Conservation (phyloP, 2,113 vertebrate species). For the Leptosomus discolor region DNA sequence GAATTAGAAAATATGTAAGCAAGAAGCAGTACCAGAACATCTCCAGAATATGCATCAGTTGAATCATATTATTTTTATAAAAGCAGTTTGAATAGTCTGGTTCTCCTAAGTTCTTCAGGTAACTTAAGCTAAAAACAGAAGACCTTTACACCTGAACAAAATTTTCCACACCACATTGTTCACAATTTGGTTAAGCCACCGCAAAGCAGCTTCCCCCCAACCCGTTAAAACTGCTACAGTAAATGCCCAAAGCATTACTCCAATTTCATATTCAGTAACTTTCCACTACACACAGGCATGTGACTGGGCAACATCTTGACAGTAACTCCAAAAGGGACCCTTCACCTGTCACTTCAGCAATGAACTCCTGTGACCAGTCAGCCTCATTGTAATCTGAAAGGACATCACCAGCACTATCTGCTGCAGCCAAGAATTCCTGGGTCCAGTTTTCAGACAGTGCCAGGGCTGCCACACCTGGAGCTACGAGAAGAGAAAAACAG, state of each 20-base stretch:
- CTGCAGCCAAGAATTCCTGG: conserved; percentile 87
- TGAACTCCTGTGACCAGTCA: conserved; percentile 97
- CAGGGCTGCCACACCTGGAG: conserved; percentile 93
- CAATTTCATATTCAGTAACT: neutral
- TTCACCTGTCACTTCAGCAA: conserved; percentile 91
- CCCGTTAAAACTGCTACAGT: neutral
- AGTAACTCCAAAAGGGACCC: neutral
- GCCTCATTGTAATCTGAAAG: conserved; percentile 87
- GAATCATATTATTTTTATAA: neutral
- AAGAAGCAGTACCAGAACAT: neutral
- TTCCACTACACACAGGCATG: neutral
- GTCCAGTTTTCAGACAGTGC: conserved; percentile 95
- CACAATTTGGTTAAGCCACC: neutral
- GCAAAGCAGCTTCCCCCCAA: neutral
- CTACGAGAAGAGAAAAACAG: conserved; percentile 59
- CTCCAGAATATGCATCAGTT: neutral
- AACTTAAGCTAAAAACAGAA: neutral
- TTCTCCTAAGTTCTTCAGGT: neutral
- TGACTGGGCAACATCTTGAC: neutral
- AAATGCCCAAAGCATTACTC: neutral
- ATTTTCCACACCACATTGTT: neutral
- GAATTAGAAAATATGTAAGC: neutral
- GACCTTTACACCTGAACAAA: neutral
- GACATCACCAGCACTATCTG: conserved; percentile 76
- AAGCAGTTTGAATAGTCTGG: neutral